A percentile compares a stretch with the other conserved stretches of the same genome.
Evolutionary conservation across 2,888 invertebrate species (phyloP).

Genomic region (Bugulina stolonifera): DNA sequence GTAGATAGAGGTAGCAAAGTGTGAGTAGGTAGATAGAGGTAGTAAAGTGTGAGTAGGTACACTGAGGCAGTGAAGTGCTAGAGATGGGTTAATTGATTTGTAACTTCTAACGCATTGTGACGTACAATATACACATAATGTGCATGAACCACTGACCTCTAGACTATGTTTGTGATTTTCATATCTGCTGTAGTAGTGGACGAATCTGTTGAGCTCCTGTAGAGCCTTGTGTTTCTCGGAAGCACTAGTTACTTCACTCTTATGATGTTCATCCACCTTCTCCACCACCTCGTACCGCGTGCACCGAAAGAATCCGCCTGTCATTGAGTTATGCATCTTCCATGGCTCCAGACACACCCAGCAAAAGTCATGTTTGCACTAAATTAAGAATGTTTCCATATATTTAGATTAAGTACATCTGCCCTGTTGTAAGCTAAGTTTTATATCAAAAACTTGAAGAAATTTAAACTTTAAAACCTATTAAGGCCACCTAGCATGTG

Average conservation of each 20-base stretch:
- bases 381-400: slow-evolving; percentile 42
- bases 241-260: slow-evolving; percentile 58
- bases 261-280: slow-evolving; percentile 61
- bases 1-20: too few relatives aligned
- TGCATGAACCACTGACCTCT: slow-evolving; percentile 46
- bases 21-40: too few relatives aligned
- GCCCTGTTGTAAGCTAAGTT: too few relatives aligned
- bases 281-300: slow-evolving; percentile 63
- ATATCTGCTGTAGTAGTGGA: slow-evolving; percentile 64
- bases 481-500: too few relatives aligned
- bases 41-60: too few relatives aligned
- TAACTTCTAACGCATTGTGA: too few relatives aligned
- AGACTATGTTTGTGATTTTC: slow-evolving; percentile 64
- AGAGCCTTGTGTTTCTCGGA: slow-evolving; percentile 59
- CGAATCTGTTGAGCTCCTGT: slow-evolving; percentile 63
- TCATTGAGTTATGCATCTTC: slow-evolving; percentile 66
- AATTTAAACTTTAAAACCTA: too few relatives aligned
- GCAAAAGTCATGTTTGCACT: slow-evolving; percentile 69
- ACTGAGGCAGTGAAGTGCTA: too few relatives aligned
- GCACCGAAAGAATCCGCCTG: slow-evolving; percentile 66
- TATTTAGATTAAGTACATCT: too few relatives aligned
- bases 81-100: too few relatives aligned
- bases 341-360: slow-evolving; percentile 69
- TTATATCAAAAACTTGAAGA: too few relatives aligned
- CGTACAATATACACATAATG: too few relatives aligned